These are phyloP conservation scores for Rhea pennata DNA, from an alignment of 2,113 vertebrate genomes.

Conservation along the genomic window DNA sequence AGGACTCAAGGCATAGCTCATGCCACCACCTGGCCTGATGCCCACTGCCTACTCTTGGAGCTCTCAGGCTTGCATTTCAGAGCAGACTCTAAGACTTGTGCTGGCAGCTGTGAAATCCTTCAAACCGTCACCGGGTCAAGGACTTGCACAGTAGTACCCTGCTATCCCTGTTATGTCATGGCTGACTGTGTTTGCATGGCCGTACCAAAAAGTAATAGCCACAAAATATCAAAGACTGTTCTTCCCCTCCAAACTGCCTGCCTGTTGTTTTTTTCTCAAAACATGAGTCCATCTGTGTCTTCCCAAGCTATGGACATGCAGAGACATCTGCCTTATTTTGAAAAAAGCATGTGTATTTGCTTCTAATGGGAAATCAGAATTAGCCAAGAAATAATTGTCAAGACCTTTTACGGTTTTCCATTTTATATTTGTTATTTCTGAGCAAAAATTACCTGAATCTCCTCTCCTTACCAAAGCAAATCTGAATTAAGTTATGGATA, in stretches of 20 bases:
- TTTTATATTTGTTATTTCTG: not conserved
- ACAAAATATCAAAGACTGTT: not conserved
- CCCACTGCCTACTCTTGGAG: not conserved
- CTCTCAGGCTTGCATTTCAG: not conserved
- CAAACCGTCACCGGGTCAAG: not conserved
- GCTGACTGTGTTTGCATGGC: accelerated
- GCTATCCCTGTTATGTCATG: not conserved
- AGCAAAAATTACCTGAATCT: not conserved
- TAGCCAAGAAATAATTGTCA: conserved; percentile 16
- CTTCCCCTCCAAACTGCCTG: conserved; percentile 13
- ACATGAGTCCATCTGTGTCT: conserved; percentile 4
- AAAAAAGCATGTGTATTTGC: not conserved
- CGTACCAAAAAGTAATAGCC: not conserved
- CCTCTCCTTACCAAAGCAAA: not conserved
- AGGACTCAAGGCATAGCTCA: not conserved
- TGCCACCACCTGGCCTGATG: accelerated
- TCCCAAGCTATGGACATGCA: not conserved
- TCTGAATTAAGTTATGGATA: not conserved
- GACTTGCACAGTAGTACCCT: accelerated
- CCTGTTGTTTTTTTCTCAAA: conserved; percentile 29
- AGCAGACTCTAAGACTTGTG: not conserved
- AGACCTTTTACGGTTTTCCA: conserved; percentile 5
- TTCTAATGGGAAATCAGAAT: conserved; percentile 12
- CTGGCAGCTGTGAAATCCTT: not conserved
- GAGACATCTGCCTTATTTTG: not conserved